phyloP scores from a whole-genome alignment of 2,888 invertebrate genomes.

The Argynnis bischoffii region DNA sequence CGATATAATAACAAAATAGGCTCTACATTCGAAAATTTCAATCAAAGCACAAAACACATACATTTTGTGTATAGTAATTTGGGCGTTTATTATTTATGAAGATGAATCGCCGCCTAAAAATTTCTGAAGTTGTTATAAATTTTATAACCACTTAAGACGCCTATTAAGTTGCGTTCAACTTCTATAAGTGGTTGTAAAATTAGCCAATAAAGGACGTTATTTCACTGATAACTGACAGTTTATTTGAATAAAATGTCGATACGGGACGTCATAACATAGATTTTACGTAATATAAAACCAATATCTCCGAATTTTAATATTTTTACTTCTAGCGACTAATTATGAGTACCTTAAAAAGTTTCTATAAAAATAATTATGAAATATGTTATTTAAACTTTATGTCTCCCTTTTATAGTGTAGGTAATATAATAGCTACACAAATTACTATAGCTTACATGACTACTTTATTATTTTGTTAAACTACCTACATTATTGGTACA shows the following conservation, averaged over 20 bases:
- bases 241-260: constrained; percentile 34
- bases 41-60: constrained; percentile 27
- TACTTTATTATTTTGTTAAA: no score
- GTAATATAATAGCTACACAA: constrained; percentile 2
- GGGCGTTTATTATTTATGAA: constrained; percentile 35
- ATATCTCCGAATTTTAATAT: constrained; percentile 10
- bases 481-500: no score
- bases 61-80: constrained; percentile 24
- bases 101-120: constrained; percentile 35
- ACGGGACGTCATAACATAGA: constrained; percentile 31
- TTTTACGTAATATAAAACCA: constrained; percentile 28
- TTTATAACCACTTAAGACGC: constrained; percentile 39
- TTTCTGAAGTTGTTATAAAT: constrained; percentile 40
- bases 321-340: constrained; percentile 9
- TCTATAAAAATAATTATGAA: constrained; percentile 6
- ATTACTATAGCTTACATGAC: not conserved
- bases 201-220: constrained; percentile 45
- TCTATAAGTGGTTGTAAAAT: constrained; percentile 46
- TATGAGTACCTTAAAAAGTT: not conserved
- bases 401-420: not conserved
- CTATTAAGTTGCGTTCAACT: constrained; percentile 40
- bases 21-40: constrained; percentile 5
- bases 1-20: constrained; percentile 8
- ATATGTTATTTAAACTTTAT: constrained; percentile 6
- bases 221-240: constrained; percentile 38